Evolutionary conservation across 2,888 invertebrate genomes (phyloP), one percentile per base, ranked within the genome.

Genomic region (Acanthococcus lagerstroemiae): DNA sequence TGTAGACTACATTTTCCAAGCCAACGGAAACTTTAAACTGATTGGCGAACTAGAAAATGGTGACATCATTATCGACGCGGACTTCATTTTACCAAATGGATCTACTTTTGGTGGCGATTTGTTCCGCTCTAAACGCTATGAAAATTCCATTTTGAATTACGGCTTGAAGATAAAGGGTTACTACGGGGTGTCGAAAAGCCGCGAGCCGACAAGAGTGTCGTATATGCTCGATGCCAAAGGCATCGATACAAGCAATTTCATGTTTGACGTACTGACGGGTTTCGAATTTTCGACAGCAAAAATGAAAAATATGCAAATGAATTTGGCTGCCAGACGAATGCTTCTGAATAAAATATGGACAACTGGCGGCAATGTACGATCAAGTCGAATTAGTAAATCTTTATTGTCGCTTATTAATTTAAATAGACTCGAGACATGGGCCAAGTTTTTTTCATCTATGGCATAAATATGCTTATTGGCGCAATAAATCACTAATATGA

Each of bases 291-390:
- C 25, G 17, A 26, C 27, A n/a, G 25, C 48, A 12, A 60, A 60
- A 26, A 17, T 27, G 5, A 60, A 60, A 27, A 50, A 22, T 27
- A n/a, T 60, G n/a, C 46, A 60, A 48, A 19, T 46, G 12, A 48
- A 48, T 2, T n/a, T 60, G 1, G 15, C 45, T 4, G 46, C 22
- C 26, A 60, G 48, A 48, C 45, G 46, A 19, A 60, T 25, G 24
- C 24, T 60, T 25, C 46, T 46, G 26, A 25, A 60, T 21, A 48
- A 46, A 21, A 45, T 46, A 17, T 60, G 60, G 60, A 25, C 60
- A 2, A 26, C 25, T 60, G 60, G 60, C n/a, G 60, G 48, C 24
- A 60, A 15, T 12, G 60, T 60, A 27, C 26, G 60, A 19, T 15
- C 4, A 15, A 22, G 9, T 15, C 2, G 17, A 19, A 7, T 3